phyloP scores from a whole-genome alignment of 2,888 invertebrate species.

The Cantharis nigra region DNA sequence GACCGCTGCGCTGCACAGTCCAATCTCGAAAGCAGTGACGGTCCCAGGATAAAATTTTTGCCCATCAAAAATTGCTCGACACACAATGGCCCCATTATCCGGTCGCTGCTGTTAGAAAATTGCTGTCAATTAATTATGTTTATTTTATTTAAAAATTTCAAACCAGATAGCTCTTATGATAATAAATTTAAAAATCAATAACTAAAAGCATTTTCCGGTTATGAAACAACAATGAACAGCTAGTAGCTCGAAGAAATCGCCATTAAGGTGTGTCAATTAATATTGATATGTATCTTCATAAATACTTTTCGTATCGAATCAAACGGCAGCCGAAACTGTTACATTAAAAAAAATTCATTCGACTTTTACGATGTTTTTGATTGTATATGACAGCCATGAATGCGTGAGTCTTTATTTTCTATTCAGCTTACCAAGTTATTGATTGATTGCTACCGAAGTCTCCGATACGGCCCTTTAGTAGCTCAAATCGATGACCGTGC shows the following conservation, averaged over 20 bases:
- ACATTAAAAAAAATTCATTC: constrained; percentile 12
- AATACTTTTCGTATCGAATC: constrained; percentile 20
- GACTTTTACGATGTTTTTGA: constrained; percentile 23
- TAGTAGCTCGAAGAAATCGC: constrained; percentile 24
- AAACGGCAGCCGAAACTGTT: constrained; percentile 25
- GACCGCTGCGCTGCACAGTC: not conserved
- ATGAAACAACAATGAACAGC: constrained; percentile 20
- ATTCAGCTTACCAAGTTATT: constrained; percentile 21
- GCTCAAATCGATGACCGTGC: constrained; percentile 19
- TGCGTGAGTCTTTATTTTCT: constrained; percentile 13
- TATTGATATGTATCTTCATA: constrained; percentile 28
- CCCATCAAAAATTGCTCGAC: not conserved
- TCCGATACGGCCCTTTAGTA: constrained; percentile 20
- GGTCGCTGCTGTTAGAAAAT: not conserved
- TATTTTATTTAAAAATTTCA: not conserved
- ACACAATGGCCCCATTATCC: not conserved
- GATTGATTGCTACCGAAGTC: constrained; percentile 28
- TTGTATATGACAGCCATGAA: constrained; percentile 23
- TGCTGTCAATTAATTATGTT: not conserved
- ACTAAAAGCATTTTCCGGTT: constrained; percentile 20
- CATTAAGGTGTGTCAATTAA: constrained; percentile 31
- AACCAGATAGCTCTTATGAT: not conserved
- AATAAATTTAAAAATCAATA: constrained; percentile 10
- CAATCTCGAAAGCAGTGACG: not conserved
- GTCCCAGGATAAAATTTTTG: not conserved